Evolutionary conservation across 2,113 vertebrate species (phyloP).

Genomic region (Ophiodon elongatus): DNA sequence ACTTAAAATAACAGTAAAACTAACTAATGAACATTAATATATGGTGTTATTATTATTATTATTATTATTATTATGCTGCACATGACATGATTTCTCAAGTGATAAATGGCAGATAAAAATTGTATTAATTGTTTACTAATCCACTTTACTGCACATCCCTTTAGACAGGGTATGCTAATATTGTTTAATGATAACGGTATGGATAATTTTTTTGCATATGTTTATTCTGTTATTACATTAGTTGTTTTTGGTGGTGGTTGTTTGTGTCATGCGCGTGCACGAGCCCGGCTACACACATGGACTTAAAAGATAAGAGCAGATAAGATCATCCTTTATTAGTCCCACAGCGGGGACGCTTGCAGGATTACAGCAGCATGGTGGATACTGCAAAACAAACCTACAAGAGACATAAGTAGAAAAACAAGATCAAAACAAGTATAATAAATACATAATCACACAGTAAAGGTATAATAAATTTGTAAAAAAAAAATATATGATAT

Average conservation of each 20-base stretch:
- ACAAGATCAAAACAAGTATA: too few species aligned
- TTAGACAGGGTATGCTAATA: background rate
- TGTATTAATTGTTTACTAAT: background rate
- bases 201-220: background rate
- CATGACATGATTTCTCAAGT: background rate
- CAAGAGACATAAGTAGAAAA: background rate
- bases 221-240: background rate
- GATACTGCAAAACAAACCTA: background rate
- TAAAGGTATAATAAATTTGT: background rate
- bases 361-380: too few species aligned
- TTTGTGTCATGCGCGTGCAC: background rate
- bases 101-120: background rate
- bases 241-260: background rate
- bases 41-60: background rate
- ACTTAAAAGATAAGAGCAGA: background rate
- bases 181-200: background rate
- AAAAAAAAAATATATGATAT: too few species aligned
- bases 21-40: background rate
- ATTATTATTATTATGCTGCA: background rate
- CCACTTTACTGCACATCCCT: background rate
- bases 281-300: background rate
- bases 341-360: too few species aligned
- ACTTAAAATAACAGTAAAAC: background rate
- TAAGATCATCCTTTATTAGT: too few species aligned
- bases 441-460: background rate